Conservation (phyloP, 2,113 vertebrate genomes). For the Malurus cyaneus region DNA sequence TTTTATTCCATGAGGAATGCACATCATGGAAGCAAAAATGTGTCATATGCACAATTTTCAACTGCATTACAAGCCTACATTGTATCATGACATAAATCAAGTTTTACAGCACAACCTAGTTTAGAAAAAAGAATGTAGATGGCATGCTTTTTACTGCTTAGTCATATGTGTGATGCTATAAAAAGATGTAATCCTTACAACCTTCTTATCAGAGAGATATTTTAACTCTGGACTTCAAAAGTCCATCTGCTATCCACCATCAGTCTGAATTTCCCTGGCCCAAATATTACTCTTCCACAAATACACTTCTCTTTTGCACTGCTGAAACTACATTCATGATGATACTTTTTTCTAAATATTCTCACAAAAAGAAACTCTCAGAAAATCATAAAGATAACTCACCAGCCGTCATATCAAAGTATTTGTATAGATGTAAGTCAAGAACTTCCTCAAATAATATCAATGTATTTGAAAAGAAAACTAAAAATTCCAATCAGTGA, state of each 20-base stretch:
- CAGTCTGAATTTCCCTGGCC: background rate
- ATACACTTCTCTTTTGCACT: background rate
- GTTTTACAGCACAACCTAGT: background rate
- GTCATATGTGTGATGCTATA: slow-evolving; percentile 8
- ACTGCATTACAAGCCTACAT: background rate
- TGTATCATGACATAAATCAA: background rate
- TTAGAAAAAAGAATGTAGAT: background rate
- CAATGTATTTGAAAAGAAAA: background rate
- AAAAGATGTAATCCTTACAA: slow-evolving; percentile 25
- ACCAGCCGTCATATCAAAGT: background rate
- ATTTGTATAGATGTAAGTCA: background rate
- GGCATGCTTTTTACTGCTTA: background rate
- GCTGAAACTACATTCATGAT: background rate
- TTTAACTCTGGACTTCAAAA: background rate
- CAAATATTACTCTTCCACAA: background rate
- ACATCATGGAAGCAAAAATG: background rate
- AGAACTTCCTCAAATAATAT: background rate
- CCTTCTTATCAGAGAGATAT: slow-evolving; percentile 6
- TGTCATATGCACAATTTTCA: background rate
- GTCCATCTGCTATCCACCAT: background rate
- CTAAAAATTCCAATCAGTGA: background rate
- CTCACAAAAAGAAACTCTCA: background rate
- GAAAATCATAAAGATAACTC: background rate
- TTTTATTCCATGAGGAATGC: background rate
- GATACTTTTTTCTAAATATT: background rate